Base-by-base conservation (phyloP, 1,140 invertebrate species). In the Ditylenchus dipsaci region DNA sequence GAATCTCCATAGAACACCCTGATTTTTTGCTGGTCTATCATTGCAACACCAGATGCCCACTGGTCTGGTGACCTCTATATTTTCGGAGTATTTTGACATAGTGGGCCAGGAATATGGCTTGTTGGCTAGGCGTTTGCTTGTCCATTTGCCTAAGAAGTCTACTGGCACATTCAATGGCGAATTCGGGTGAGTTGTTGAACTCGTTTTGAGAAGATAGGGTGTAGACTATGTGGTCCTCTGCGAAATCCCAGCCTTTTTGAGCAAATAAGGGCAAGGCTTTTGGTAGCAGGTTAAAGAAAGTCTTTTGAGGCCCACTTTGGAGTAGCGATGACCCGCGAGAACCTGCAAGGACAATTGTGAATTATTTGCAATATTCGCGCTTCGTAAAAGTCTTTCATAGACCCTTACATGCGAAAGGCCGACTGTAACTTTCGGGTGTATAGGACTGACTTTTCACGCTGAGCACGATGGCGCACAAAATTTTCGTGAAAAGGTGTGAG, bases 321-420 rank as follows among this genome's bases (percentile, higher is more conserved):
- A 63, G 27, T 59, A 65, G n/a, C 63, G 29, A 65, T 65, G 63
- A 19, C 63, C 63, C 7, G 63, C 63, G 19, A 65, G 63, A 26
- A 65, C 57, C 33, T 38, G 33, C 33, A 38, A 38, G 11, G 11
- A 38, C 33, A 38, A 38, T 38, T 11, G 11, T 38, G 33, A 11
- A 38, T 38, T 38, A 5, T 3, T 38, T n/a, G n/a, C n/a, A n/a
- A n/a, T n/a, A n/a, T n/a, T n/a, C n/a, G n/a, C n/a, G n/a, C n/a
- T n/a, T n/a, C n/a, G n/a, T n/a, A n/a, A n/a, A n/a, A n/a, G n/a
- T n/a, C n/a, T n/a, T n/a, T n/a, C n/a, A n/a, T n/a, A n/a, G n/a
- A n/a, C n/a, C n/a, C n/a, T n/a, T n/a, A n/a, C n/a, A n/a, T n/a
- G n/a, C n/a, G n/a, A n/a, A n/a, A n/a, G n/a, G n/a, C n/a, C n/a